Percentiles rank a stretch among this genome's conserved stretches.
Conservation (phyloP, 1,140 invertebrate species). For the Aethina tumida region DNA sequence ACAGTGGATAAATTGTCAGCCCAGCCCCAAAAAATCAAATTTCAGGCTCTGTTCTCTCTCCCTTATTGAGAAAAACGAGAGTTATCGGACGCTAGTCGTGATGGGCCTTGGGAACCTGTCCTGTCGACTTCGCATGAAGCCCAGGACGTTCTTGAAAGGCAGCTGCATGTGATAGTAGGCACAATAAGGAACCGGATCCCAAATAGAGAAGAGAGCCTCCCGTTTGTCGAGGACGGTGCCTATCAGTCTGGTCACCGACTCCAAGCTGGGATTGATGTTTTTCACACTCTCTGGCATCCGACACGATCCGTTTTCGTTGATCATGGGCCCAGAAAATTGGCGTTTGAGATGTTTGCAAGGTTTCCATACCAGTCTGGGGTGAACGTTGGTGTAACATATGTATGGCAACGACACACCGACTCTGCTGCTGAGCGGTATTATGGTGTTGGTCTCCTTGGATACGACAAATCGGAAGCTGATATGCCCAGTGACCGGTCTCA, state of each 20-base stretch:
- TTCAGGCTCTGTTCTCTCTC: slow-evolving; percentile 31
- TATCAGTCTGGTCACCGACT: slow-evolving; percentile 46
- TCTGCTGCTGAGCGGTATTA: slow-evolving; percentile 54
- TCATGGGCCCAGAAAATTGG: slow-evolving; percentile 41
- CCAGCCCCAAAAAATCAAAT: no score
- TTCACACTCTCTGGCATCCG: slow-evolving; percentile 43
- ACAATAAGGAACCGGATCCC: slow-evolving; percentile 74
- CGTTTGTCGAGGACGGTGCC: slow-evolving; percentile 59
- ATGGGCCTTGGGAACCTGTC: slow-evolving; percentile 29
- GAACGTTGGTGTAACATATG: slow-evolving; percentile 59
- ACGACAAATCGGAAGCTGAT: slow-evolving; percentile 61
- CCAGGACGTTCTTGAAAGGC: slow-evolving; percentile 51
- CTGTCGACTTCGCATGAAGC: slow-evolving; percentile 35
- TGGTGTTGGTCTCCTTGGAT: slow-evolving; percentile 37
- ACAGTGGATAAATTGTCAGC: slow-evolving; percentile 2
- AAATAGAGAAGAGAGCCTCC: slow-evolving; percentile 66
- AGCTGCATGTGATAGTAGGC: slow-evolving; percentile 71
- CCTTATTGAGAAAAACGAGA: slow-evolving; percentile 16
- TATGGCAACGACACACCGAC: slow-evolving; percentile 69
- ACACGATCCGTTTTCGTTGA: slow-evolving; percentile 39
- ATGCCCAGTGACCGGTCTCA: slow-evolving; percentile 58
- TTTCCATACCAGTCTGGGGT: slow-evolving; percentile 51
- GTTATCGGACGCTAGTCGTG: slow-evolving; percentile 28
- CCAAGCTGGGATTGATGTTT: slow-evolving; percentile 36
- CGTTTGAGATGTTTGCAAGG: slow-evolving; percentile 50